These are phyloP conservation scores for Aspidiotus rigidus DNA, from an alignment of 2,888 invertebrate species.

Conservation along the genomic window DNA sequence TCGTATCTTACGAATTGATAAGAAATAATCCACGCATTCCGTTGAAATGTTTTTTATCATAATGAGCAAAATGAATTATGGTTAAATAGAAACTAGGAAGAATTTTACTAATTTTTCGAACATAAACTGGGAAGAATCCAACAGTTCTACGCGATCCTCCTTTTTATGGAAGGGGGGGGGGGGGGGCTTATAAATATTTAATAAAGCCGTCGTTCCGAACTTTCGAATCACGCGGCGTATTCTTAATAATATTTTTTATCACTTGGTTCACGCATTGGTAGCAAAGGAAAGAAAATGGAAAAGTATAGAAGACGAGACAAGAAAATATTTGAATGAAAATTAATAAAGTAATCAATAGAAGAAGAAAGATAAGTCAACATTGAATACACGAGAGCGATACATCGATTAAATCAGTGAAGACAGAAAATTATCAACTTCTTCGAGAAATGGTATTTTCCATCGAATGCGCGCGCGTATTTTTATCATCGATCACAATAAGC, in stretches of 20 bases:
- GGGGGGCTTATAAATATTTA: too few species aligned
- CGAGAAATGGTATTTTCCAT: background rate
- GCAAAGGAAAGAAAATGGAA: background rate
- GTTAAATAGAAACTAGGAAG: too few species aligned
- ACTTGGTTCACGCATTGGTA: conserved; percentile 1
- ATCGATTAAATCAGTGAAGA: too few species aligned
- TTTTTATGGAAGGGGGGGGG: too few species aligned
- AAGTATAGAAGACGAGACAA: background rate
- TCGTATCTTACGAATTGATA: too few species aligned
- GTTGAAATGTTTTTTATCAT: too few species aligned
- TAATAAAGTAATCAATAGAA: background rate
- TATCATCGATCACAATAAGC: too few species aligned
- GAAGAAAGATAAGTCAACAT: background rate
- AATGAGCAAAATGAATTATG: too few species aligned
- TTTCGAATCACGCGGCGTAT: background rate
- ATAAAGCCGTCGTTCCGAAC: background rate
- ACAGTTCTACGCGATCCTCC: too few species aligned
- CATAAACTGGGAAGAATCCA: too few species aligned
- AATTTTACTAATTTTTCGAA: too few species aligned
- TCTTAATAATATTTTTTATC: background rate
- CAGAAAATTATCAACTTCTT: background rate
- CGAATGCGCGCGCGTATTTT: background rate
- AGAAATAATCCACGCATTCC: too few species aligned
- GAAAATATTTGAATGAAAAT: background rate
- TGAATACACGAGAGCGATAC: background rate